These are phyloP conservation scores for Azorinus chamasolen DNA, from an alignment of 2,888 invertebrate species.

Conservation along the genomic window DNA sequence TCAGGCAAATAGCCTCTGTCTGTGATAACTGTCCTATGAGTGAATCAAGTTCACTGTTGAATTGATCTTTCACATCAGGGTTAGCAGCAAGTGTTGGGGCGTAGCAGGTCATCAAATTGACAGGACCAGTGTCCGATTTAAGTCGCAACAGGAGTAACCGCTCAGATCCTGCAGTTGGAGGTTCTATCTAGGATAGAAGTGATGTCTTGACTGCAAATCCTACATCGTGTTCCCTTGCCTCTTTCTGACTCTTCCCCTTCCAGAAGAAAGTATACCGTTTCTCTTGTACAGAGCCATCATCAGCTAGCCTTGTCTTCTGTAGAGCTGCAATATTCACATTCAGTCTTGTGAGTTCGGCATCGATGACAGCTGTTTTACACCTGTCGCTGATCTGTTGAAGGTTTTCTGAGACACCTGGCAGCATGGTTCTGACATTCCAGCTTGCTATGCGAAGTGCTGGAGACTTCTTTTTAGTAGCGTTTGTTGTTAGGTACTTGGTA, in stretches of 20 bases:
- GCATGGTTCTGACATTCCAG: neutral
- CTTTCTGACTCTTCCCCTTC: neutral
- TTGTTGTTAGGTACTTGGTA: too few species aligned
- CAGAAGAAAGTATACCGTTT: constrained; percentile 1
- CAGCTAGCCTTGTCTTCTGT: too few species aligned
- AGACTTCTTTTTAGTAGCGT: constrained; percentile 1
- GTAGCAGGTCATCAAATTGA: neutral
- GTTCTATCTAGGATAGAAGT: neutral
- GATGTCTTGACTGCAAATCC: constrained; percentile 3
- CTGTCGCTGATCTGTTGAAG: constrained; percentile 1
- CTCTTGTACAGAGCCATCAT: neutral
- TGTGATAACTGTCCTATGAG: too few species aligned
- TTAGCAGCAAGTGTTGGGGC: neutral
- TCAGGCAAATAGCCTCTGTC: too few species aligned
- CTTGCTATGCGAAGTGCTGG: neutral
- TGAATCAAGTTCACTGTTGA: too few species aligned
- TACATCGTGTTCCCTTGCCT: neutral
- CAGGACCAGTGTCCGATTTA: neutral
- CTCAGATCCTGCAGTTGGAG: neutral
- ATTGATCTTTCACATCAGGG: too few species aligned
- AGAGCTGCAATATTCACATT: too few species aligned
- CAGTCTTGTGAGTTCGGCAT: neutral
- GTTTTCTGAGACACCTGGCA: neutral
- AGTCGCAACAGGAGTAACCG: neutral
- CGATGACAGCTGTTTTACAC: neutral